Base-by-base conservation (phyloP, 1,140 invertebrate species). In the Caenorhabditis inopinata region DNA sequence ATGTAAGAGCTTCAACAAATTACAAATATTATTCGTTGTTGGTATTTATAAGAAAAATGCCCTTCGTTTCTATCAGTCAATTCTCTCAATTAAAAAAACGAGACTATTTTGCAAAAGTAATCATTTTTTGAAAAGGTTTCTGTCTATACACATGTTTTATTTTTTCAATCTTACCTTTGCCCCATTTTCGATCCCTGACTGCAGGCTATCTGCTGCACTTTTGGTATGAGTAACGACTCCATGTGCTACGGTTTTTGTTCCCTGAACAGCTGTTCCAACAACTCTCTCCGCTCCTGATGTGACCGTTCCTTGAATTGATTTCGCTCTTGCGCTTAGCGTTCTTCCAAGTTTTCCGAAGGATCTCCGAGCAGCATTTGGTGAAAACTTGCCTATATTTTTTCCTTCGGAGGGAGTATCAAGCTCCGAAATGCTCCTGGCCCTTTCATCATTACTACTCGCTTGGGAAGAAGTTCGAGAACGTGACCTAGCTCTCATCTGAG, bases 151-250 rank as follows among this genome's bases (percentile, higher is more conserved):
- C n/a, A n/a, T n/a, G n/a, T n/a, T n/a, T n/a, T n/a, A n/a, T n/a
- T n/a, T n/a, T n/a, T n/a, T n/a, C n/a, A n/a, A n/a, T n/a, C 86
- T 85, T n/a, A 85, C 81, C 74, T 87, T 88, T 29, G 83, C 86
- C 73, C 83, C 78, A 21, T 81, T 85, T 53, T 87, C 84, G 32
- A 87, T 84, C 18, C 86, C 86, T 14, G 85, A 85, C 35, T 87
- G 84, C 32, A 87, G 80, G 4, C 87, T 82, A 35, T 81, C 80
- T 48, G 86, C 86, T n/a, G 86, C 86, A 48, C 86, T 88, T 38
- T 85, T 86, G 2, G 86, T 87, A 74, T 87, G 86, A 9, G 86
- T 86, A 11, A 87, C 87, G n/a, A 87, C 86, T 27, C 85, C 85
- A 75, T 87, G 85, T 27, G 85, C 85, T 12, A 87, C 86, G n/a